Conservation (phyloP, 2,888 invertebrate species). For the Andricus quercusramuli region DNA sequence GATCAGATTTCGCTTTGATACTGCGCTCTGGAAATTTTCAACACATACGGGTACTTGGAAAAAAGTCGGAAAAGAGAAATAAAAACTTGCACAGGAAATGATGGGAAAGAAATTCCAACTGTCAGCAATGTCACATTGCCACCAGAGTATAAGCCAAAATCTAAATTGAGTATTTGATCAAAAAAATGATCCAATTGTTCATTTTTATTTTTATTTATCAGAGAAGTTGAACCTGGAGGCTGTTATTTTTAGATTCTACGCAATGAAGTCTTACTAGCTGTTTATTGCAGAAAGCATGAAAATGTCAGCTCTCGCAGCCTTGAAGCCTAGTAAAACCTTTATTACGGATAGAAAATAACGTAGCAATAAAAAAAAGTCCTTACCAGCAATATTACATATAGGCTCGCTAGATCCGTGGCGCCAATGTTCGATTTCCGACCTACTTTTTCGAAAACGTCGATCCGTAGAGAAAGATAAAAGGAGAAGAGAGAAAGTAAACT, state of each 20-base stretch:
- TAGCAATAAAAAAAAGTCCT: slow-evolving; percentile 45
- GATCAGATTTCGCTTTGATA: not conserved
- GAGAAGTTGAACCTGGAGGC: not conserved
- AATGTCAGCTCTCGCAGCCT: not conserved
- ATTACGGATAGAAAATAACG: slow-evolving; percentile 49
- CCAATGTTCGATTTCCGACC: not conserved
- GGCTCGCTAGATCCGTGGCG: not conserved
- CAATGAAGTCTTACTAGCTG: not conserved
- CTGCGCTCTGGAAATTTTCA: not conserved
- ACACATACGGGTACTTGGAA: not conserved
- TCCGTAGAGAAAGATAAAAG: not conserved
- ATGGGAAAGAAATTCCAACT: not conserved
- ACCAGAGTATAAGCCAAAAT: not conserved
- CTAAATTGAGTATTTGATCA: not conserved
- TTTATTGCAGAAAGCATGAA: slow-evolving; percentile 19
- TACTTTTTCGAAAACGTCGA: not conserved
- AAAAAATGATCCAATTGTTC: not conserved
- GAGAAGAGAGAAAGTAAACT: not conserved
- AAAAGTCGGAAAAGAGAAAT: not conserved
- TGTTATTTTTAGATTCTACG: not conserved
- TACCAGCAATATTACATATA: not conserved
- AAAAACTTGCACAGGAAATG: not conserved
- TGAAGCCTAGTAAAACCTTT: slow-evolving; percentile 49
- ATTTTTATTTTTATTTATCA: not conserved
- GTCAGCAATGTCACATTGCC: not conserved